Conservation (phyloP, 1,140 invertebrate genomes). For the Caerostris extrusa region DNA sequence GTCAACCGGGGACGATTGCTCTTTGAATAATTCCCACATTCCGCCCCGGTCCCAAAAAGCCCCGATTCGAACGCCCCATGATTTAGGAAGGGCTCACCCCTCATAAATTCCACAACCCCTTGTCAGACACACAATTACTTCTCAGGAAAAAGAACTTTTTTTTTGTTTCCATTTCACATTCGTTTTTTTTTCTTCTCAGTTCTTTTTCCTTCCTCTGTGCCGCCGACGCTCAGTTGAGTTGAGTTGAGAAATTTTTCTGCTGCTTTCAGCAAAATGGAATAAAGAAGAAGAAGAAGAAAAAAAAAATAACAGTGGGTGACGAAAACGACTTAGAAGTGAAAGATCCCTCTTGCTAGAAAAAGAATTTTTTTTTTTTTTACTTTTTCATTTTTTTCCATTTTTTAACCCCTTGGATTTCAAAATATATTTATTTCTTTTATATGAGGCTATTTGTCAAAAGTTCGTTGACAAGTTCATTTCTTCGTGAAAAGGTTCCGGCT, state of each 20-base stretch:
- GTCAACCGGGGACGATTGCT: conserved; percentile 40
- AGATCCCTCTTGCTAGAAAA: background rate
- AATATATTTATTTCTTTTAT: conserved; percentile 68
- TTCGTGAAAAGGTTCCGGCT: conserved; percentile 30
- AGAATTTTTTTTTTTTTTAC: background rate
- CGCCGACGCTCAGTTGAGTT: background rate
- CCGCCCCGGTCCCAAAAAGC: conserved; percentile 45
- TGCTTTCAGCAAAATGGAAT: conserved; percentile 68
- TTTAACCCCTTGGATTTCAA: conserved; percentile 29
- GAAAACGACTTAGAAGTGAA: conserved; percentile 62
- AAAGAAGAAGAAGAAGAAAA: no score
- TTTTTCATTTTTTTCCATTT: background rate
- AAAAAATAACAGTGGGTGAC: conserved; percentile 4
- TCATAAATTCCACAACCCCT: conserved; percentile 70
- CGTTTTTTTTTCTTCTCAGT: background rate
- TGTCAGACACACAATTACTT: conserved; percentile 77
- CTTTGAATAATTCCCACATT: conserved; percentile 71
- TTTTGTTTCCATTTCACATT: conserved; percentile 47
- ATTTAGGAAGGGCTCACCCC: conserved; percentile 52
- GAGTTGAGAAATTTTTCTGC: conserved; percentile 52
- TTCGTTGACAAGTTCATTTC: conserved; percentile 66
- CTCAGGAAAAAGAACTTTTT: conserved; percentile 49
- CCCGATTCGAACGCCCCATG: conserved; percentile 54
- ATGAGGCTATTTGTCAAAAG: conserved; percentile 58
- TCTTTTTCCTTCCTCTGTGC: background rate